Percentiles rank a stretch among this genome's conserved stretches.
Conservation (phyloP, 1,140 invertebrate species). For the Propsilocerus akamusi region DNA sequence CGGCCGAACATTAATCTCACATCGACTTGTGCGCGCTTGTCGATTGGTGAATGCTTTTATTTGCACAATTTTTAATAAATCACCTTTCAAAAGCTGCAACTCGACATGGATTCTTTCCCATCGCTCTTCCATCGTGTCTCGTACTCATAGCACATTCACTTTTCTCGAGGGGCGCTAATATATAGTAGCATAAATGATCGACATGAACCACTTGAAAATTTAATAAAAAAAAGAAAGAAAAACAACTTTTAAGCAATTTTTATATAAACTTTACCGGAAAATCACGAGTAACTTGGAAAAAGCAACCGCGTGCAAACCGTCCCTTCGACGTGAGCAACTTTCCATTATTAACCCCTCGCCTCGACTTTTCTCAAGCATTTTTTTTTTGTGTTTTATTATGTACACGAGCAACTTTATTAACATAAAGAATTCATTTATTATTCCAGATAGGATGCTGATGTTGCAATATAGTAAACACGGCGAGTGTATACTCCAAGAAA, state of each 20-base stretch:
- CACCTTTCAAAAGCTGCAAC: background rate
- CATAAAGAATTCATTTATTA: conserved; percentile 1
- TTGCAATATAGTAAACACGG: conserved; percentile 79
- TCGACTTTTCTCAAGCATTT: background rate
- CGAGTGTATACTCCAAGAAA: conserved; percentile 69
- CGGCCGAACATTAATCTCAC: background rate
- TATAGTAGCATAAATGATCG: no score
- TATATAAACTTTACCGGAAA: no score
- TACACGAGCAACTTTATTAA: no score
- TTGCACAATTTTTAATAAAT: conserved; percentile 2
- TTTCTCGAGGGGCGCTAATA: no score
- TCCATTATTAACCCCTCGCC: no score
- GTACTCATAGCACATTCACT: background rate
- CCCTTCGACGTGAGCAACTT: no score
- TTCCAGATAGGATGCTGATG: conserved; percentile 46
- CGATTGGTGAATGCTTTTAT: background rate
- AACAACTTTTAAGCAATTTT: no score
- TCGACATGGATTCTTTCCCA: background rate
- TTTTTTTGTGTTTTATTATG: no score
- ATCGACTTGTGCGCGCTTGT: background rate
- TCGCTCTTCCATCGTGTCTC: background rate
- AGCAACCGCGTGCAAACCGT: no score
- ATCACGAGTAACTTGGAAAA: no score
- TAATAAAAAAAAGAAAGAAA: no score
- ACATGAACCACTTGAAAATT: no score